These are phyloP conservation scores for Xiphorhynchus erythropygius DNA, from an alignment of 2,797 vertebrate genomes.

Conservation along the genomic window DNA sequence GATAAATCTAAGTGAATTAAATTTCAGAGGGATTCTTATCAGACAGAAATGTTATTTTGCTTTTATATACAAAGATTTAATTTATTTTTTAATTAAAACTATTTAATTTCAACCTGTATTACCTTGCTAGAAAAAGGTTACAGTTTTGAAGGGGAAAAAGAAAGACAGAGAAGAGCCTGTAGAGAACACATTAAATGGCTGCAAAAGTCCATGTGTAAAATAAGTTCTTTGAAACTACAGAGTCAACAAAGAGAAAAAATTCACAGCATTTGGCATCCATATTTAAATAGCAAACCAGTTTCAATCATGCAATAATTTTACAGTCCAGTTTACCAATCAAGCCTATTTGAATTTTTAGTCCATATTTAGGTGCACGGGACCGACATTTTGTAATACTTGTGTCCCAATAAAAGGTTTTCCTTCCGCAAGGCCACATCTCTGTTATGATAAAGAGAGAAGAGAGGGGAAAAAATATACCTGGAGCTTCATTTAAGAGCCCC, in stretches of 20 bases:
- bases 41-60: neutral
- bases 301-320: neutral
- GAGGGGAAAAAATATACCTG: neutral
- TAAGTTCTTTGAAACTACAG: neutral
- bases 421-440: neutral
- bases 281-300: neutral
- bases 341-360: neutral
- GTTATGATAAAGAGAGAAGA: neutral
- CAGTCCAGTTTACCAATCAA: neutral
- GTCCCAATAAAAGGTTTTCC: neutral
- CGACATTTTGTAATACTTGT: neutral
- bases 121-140: neutral
- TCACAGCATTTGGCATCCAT: neutral
- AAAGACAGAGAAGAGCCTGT: neutral
- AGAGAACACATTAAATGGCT: neutral
- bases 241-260: neutral
- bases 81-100: neutral
- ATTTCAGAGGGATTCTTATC: neutral
- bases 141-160: neutral
- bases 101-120: neutral
- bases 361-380: neutral
- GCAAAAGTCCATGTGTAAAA: neutral
- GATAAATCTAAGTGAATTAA: neutral
- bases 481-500: neutral
- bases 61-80: neutral